Percentiles rank a stretch among this genome's conserved stretches.
Conservation (phyloP, 2,797 vertebrate species). For the Liasis olivaceus region DNA sequence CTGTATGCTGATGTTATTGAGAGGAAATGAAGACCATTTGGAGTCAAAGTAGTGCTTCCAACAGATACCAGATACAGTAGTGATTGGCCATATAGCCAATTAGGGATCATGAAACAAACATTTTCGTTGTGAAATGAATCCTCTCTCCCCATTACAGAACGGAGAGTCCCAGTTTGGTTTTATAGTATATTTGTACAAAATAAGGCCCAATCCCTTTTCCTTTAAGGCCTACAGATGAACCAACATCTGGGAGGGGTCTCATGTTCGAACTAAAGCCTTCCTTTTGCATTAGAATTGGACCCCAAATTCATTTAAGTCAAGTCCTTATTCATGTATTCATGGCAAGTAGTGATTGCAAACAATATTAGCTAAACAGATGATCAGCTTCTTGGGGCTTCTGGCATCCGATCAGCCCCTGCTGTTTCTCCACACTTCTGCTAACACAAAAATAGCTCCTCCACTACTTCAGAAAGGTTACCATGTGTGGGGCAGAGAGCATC, state of each 20-base stretch:
- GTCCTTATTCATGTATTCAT: not conserved
- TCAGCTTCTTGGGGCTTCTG: no score
- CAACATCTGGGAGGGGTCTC: not conserved
- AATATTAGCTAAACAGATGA: not conserved
- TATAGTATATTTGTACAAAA: not conserved
- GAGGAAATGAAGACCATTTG: not conserved
- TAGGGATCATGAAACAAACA: not conserved
- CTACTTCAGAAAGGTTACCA: not conserved
- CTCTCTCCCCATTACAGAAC: not conserved
- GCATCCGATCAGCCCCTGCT: not conserved
- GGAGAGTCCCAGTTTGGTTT: not conserved
- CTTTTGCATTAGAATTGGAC: not conserved
- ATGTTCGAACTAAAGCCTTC: not conserved
- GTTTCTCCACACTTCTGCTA: not conserved
- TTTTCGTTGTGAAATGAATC: not conserved
- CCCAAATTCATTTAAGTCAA: not conserved
- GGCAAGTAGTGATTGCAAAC: not conserved
- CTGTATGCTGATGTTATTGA: not conserved
- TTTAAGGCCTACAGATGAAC: not conserved
- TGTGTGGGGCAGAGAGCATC: not conserved
- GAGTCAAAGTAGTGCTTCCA: not conserved
- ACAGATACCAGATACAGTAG: not conserved
- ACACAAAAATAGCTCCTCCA: not conserved
- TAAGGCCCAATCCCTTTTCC: not conserved
- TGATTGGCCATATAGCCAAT: not conserved